Conservation (phyloP, 2,797 vertebrate genomes). For the Microcaecilia unicolor region DNA sequence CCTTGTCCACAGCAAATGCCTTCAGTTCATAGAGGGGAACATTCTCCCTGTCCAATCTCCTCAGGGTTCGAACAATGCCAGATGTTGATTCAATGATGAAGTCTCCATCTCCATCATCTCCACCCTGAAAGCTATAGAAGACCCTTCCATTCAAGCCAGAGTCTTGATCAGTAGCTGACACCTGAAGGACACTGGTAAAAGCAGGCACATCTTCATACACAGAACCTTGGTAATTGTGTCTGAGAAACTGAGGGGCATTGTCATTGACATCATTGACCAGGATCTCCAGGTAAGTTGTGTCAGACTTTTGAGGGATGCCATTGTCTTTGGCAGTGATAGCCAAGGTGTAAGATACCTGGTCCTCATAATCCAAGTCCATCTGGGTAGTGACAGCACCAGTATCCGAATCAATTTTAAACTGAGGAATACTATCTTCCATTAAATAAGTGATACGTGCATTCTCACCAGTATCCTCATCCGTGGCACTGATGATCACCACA, state of each 20-base stretch:
- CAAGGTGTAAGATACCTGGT: slow-evolving; percentile 89
- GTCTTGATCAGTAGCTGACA: slow-evolving; percentile 86
- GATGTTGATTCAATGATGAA: slow-evolving; percentile 94
- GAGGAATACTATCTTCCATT: slow-evolving; percentile 96
- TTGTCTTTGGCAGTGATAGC: slow-evolving; percentile 91
- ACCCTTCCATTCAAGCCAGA: slow-evolving; percentile 84
- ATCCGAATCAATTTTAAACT: slow-evolving; percentile 80
- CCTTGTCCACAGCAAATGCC: slow-evolving; percentile 85
- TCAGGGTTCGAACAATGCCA: slow-evolving; percentile 79
- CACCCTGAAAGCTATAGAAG: slow-evolving; percentile 91
- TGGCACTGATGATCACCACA: slow-evolving; percentile 87
- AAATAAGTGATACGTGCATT: slow-evolving; percentile 89
- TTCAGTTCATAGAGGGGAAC: slow-evolving; percentile 72
- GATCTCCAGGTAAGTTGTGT: slow-evolving; percentile 94
- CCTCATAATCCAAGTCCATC: slow-evolving; percentile 90
- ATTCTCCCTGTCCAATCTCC: slow-evolving; percentile 86
- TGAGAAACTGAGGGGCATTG: slow-evolving; percentile 83
- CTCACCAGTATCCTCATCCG: slow-evolving; percentile 88
- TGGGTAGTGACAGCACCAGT: slow-evolving; percentile 84
- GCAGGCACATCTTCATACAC: slow-evolving; percentile 84
- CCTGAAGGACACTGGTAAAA: slow-evolving; percentile 88
- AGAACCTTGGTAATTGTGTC: slow-evolving; percentile 77
- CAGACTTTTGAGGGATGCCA: slow-evolving; percentile 92
- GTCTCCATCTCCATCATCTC: slow-evolving; percentile 85
- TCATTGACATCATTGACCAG: slow-evolving; percentile 90